Base-by-base conservation (phyloP, 2,888 invertebrate species). In the Zaprionus bogoriensis region DNA sequence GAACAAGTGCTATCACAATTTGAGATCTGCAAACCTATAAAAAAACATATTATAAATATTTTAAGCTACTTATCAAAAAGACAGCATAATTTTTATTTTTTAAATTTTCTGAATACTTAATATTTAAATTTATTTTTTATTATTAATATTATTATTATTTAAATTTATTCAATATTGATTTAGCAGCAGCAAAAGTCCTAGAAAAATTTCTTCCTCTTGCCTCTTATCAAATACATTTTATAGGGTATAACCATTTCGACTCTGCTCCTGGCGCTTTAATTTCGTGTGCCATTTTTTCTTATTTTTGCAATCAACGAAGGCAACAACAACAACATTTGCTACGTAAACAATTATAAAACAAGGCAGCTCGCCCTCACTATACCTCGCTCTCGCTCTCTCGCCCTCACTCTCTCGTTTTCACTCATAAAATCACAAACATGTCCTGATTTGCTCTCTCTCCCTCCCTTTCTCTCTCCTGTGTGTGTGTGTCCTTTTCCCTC, bases 381-480 rank as follows among this genome's bases (percentile, higher is more conserved):
- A 1, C 4, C 5, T n/a, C 38, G 2, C 38, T 2, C 19, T 20
- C 38, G 0, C 38, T 19, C 38, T 10, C 19, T 4, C 19, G 4
- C 1, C 7, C 38, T 19, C 19, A 10, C 17, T 10, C 38, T 3
- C 9, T 20, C 38, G 10, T 14, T 38, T 4, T 4, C 17, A 38
- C 61, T 66, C 72, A 74, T 66, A 66, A 65, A 69, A 57, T 64
- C 59, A 67, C 55, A 55, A 77, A 77, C 60, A 77, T 65, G 67
- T 53, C 52, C 64, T 62, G 57, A 66, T 65, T 74, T 71, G 57
- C 32, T 4, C 12, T 53, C 1, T n/a, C n/a, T 23, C 14, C n/a
- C 25, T 4, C 10, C 3, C 23, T 9, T 30, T 10, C 23, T 17
- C 14, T 14, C 12, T 28, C 14, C 7, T 17, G 36, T 39, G 1